Base-by-base conservation (phyloP, 2,113 vertebrate genomes). In the Bubo blakistoni region DNA sequence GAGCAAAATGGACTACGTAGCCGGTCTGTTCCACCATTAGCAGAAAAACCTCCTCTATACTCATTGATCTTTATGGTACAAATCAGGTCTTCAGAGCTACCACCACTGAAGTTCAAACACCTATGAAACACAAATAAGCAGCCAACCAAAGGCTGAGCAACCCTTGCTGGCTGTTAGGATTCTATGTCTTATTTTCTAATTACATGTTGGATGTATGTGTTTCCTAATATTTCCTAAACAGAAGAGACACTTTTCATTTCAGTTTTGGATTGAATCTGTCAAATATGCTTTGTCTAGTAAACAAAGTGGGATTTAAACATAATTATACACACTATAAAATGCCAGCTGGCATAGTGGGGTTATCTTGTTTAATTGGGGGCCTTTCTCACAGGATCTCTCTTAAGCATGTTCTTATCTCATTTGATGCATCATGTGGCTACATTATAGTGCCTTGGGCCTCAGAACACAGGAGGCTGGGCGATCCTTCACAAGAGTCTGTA, bases 1-100 rank as follows among this genome's bases (percentile, higher is more conserved):
- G 25, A 55, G 5, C 14, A 69, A 83, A 83, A 79, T 18, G 26
- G 9, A 58, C 30, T 22, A 42, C 11, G 19, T 26, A 34, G 10
- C 11, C 58, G 29, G 2, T 57, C 0, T 0, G 26, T 78, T 67
- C 22, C 55, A 58, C 24, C 13, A 7, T 6, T 15, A 81, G 2
- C 26, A 81, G 16, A 49, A 67, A 29, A 12, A 54, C 1, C 6
- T 78, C 25, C 30, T 74, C 18, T 51, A 5, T 16, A n/a, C 11
- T 30, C 4, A 42, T 27, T 1, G 1, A 24, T 51, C 16, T 63
- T 13, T 4, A 10, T 4, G 21, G 8, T 46, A 71, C 9, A 54
- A 61, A 74, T 15, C 34, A 19, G 36, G 10, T 71, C 52, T 46
- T 62, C 67, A 58, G 32, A 21, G n/a, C 32, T 62, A 44, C 6